Evolutionary conservation across 2,113 vertebrate genomes (phyloP).

Genomic region (human (Homo sapiens)): GRCh38 chrX:17262501-17263000

Average conservation of each 20-base stretch:
- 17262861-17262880: too few species aligned
- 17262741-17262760: not conserved
- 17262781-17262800: not conserved
- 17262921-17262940: not conserved
- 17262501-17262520: too few species aligned
- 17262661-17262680: constrained; percentile 42
- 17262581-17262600: not conserved
- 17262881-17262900: not conserved
- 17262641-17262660: not conserved
- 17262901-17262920: not conserved
- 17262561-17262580: not conserved
- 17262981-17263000: not conserved
- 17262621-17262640: not conserved
- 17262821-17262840: too few species aligned
- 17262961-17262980: not conserved
- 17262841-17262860: not conserved
- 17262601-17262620: constrained; percentile 31
- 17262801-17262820: not conserved
- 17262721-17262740: constrained; percentile 37
- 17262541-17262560: too few species aligned
- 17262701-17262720: not conserved
- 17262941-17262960: not conserved
- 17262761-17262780: not conserved
- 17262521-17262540: too few species aligned
- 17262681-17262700: not conserved